A percentile compares a stretch with the other conserved stretches of the same genome.
phyloP scores from a whole-genome alignment of 64 coral and sea anemone genomes.

The Pocillopora verrucosa region DNA sequence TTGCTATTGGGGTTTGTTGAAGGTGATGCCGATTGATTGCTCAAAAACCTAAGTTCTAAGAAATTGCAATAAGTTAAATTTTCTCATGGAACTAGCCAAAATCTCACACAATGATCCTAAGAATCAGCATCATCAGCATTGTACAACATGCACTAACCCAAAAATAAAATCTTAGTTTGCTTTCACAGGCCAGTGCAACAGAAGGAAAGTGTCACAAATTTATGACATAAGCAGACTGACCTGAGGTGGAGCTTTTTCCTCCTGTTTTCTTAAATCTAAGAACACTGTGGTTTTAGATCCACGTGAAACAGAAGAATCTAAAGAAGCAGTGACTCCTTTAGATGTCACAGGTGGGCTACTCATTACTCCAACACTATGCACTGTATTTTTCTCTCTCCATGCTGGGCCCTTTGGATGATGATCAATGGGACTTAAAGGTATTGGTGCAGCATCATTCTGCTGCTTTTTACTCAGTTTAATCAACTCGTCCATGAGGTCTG shows the following conservation, averaged over 20 bases:
- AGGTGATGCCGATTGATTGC: no score
- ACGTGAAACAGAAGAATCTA: not conserved
- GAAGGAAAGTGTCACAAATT: no score
- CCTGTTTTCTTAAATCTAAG: slow-evolving; percentile 23
- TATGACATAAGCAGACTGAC: no score
- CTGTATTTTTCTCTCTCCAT: not conserved
- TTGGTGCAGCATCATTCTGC: slow-evolving; percentile 36
- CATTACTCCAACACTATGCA: slow-evolving; percentile 10
- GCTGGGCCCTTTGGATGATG: not conserved
- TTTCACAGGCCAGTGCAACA: no score
- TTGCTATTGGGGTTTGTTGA: no score
- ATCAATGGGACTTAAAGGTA: not conserved
- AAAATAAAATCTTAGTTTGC: no score
- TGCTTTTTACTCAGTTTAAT: slow-evolving; percentile 53
- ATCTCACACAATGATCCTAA: no score
- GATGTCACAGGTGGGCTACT: slow-evolving; percentile 13
- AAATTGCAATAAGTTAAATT: no score
- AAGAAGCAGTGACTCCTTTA: not conserved
- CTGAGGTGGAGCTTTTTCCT: not conserved
- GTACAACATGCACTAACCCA: no score
- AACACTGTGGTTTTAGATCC: slow-evolving; percentile 11
- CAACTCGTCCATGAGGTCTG: slow-evolving; percentile 38
- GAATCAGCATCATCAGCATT: no score
- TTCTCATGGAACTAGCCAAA: no score
- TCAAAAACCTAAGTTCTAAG: no score